A percentile compares a stretch with the other conserved stretches of the same genome.
Evolutionary conservation across 2,888 invertebrate species (phyloP).

Genomic region (Ichneumoninae sp.): DNA sequence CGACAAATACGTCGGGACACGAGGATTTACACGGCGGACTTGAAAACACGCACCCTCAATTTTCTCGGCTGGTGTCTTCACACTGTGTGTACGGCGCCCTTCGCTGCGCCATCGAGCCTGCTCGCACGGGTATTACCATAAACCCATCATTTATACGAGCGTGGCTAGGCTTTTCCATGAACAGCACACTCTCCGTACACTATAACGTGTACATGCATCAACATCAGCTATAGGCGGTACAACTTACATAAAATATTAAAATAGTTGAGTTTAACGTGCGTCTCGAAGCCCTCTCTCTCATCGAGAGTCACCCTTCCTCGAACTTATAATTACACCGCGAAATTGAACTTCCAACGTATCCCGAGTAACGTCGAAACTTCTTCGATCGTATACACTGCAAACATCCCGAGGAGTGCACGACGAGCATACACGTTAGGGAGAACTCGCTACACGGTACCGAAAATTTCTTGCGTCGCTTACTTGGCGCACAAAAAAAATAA

Average conservation of each 20-base stretch:
- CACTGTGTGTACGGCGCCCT: slow-evolving; percentile 48
- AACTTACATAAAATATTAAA: slow-evolving; percentile 76
- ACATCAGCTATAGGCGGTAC: slow-evolving; percentile 58
- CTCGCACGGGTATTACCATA: slow-evolving; percentile 80
- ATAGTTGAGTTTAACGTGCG: slow-evolving; percentile 27
- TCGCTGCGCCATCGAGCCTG: slow-evolving; percentile 65
- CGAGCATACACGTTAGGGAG: not conserved
- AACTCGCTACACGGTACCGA: not conserved
- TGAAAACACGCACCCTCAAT: slow-evolving; percentile 82
- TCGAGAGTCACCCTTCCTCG: not conserved
- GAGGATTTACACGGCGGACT: slow-evolving; percentile 79
- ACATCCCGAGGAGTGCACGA: slow-evolving; percentile 4
- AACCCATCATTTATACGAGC: slow-evolving; percentile 81
- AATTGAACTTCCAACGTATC: slow-evolving; percentile 67
- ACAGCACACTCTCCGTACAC: slow-evolving; percentile 63
- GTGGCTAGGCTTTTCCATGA: slow-evolving; percentile 70
- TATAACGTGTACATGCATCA: slow-evolving; percentile 24
- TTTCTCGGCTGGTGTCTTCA: slow-evolving; percentile 73
- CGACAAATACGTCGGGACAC: slow-evolving; percentile 82
- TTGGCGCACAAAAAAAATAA: too few relatives aligned
- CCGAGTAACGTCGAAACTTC: slow-evolving; percentile 8
- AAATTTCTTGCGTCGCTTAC: not conserved
- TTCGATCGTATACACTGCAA: slow-evolving; percentile 2
- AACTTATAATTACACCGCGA: slow-evolving; percentile 20
- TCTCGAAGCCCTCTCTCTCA: not conserved